These are phyloP conservation scores for Seriola aureovittata DNA, from an alignment of 2,113 vertebrate species.

Conservation along the genomic window DNA sequence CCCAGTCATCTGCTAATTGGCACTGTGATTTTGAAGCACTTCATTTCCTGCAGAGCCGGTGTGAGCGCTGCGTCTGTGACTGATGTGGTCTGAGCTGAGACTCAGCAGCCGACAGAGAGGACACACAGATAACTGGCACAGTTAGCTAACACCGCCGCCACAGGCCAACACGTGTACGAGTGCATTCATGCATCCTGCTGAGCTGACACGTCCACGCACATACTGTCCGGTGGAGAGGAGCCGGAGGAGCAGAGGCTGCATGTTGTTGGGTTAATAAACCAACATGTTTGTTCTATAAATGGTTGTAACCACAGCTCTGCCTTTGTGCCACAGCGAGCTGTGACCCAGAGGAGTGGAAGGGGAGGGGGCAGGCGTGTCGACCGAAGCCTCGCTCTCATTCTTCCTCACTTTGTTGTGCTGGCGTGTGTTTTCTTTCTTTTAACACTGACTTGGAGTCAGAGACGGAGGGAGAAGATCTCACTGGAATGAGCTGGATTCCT, in stretches of 20 bases:
- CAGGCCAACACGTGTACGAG: not conserved
- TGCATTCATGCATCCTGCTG: not conserved
- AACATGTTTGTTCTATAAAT: constrained; percentile 35
- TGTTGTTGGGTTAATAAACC: constrained; percentile 4
- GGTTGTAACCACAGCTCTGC: constrained; percentile 54
- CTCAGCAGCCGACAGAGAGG: constrained; percentile 1
- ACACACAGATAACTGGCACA: constrained; percentile 29
- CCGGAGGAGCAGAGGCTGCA: not conserved
- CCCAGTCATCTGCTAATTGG: constrained; percentile 18
- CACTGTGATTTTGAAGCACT: constrained; percentile 24
- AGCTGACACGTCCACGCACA: not conserved
- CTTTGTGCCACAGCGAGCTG: constrained; percentile 35
- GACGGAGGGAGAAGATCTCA: constrained; percentile 32
- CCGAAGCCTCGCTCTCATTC: constrained; percentile 10
- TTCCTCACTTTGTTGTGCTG: constrained; percentile 61
- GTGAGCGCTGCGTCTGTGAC: not conserved
- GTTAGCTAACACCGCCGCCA: not conserved
- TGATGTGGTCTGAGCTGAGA: constrained; percentile 47
- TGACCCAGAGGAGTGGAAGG: constrained; percentile 17
- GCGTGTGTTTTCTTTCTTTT: constrained; percentile 30
- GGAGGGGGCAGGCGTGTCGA: constrained; percentile 5
- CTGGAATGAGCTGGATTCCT: constrained; percentile 59
- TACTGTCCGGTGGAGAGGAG: not conserved
- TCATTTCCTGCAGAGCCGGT: constrained; percentile 36
- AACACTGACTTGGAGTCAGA: constrained; percentile 38